Evolutionary conservation across 2,888 invertebrate species (phyloP).

Genomic region (Seira musarum): DNA sequence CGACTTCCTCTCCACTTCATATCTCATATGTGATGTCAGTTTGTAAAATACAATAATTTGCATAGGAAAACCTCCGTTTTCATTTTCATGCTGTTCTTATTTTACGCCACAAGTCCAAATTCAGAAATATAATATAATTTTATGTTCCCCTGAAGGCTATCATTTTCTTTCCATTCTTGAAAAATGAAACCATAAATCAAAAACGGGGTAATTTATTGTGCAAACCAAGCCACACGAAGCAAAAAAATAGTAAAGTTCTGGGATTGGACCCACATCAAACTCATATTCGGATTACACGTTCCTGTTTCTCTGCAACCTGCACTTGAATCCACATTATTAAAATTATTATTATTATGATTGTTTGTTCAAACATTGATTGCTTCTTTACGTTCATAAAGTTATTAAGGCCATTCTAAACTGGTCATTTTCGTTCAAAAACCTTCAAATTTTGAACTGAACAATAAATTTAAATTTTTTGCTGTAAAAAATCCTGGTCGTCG

Average conservation of each 20-base stretch:
- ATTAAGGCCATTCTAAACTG: neutral
- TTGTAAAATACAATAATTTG: too few species aligned
- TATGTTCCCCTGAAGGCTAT: conserved; percentile 24
- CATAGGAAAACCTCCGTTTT: neutral
- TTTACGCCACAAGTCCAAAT: too few species aligned
- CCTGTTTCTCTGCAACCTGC: too few species aligned
- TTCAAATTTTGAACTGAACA: too few species aligned
- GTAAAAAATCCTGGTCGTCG: neutral
- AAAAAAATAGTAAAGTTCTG: neutral
- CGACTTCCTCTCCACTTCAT: neutral
- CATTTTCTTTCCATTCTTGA: conserved; percentile 13
- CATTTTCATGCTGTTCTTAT: too few species aligned
- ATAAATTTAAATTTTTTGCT: too few species aligned
- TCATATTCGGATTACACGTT: too few species aligned
- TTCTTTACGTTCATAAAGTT: neutral
- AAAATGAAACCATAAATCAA: neutral
- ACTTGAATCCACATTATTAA: too few species aligned
- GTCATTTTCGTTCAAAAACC: neutral
- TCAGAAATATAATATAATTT: conserved; percentile 5
- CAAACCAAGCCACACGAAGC: neutral
- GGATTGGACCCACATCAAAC: too few species aligned
- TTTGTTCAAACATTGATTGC: neutral
- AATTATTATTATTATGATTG: too few species aligned
- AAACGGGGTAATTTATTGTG: neutral
- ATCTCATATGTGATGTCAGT: neutral